Evolutionary conservation across 92 coral and sea anemone species (phyloP).

Genomic region (Galaxea fascicularis): DNA sequence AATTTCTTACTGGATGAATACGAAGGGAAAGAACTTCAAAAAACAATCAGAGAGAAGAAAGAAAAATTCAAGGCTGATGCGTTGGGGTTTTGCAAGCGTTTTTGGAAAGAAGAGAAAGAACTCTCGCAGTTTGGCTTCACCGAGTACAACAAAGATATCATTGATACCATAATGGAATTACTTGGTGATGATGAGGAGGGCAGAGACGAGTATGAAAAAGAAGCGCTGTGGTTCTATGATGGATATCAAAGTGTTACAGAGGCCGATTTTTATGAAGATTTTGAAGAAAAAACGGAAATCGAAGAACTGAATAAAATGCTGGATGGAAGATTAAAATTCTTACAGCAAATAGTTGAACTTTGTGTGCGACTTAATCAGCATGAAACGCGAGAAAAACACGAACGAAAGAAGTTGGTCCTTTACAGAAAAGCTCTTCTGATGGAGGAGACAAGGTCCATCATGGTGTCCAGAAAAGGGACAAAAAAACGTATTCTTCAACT

Average conservation of each 20-base stretch:
- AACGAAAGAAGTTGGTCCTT: neutral
- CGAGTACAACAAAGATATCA: neutral
- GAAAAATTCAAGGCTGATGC: constrained; percentile 12
- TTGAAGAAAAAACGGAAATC: neutral
- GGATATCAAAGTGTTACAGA: neutral
- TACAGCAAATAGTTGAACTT: neutral
- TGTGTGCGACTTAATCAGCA: neutral
- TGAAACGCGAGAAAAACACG: neutral
- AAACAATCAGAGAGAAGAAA: too few relatives aligned
- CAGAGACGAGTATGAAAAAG: neutral
- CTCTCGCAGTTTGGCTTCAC: constrained; percentile 1
- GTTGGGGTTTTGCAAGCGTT: constrained; percentile 9
- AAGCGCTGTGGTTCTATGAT: constrained; percentile 17
- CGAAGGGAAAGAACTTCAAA: too few relatives aligned
- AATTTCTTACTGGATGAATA: too few relatives aligned
- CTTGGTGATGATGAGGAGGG: neutral
- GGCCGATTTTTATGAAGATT: neutral
- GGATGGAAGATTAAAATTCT: neutral
- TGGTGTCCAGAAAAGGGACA: neutral
- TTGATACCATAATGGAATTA: neutral
- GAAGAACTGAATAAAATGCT: neutral
- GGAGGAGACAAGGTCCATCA: neutral
- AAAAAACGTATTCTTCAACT: neutral
- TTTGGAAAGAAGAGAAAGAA: constrained; percentile 24
- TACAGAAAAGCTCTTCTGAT: neutral